A percentile compares a stretch with the other conserved stretches of the same genome.
phyloP scores from a whole-genome alignment of 1,140 invertebrate species.

The Neodiprion lecontei region DNA sequence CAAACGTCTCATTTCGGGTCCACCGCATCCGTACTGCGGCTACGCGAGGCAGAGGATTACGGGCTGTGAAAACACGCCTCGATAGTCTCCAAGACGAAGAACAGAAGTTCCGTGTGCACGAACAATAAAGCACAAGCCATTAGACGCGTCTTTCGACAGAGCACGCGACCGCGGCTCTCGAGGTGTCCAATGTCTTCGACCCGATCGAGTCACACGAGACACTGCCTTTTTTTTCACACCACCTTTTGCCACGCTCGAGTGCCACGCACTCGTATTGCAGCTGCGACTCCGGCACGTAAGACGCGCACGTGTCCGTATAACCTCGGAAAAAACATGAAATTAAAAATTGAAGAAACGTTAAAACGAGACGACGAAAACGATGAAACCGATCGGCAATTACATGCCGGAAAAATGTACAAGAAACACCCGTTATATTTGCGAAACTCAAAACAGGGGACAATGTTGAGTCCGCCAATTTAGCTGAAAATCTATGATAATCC shows the following conservation, averaged over 20 bases:
- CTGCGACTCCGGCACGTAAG: slow-evolving; percentile 39
- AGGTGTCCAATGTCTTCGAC: slow-evolving; percentile 52
- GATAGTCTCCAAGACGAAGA: slow-evolving; percentile 10
- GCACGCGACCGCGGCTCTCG: slow-evolving; percentile 54
- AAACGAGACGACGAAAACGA: background rate
- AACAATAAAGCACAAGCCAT: slow-evolving; percentile 54
- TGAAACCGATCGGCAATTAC: background rate
- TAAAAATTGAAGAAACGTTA: too few relatives aligned
- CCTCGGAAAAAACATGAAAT: too few relatives aligned
- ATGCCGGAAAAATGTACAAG: background rate
- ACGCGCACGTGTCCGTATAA: slow-evolving; percentile 32
- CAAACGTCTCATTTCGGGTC: too few relatives aligned
- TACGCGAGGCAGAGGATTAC: background rate
- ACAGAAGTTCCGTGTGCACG: slow-evolving; percentile 48
- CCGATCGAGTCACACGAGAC: slow-evolving; percentile 55
- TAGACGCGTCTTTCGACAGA: slow-evolving; percentile 47
- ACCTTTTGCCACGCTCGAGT: slow-evolving; percentile 23
- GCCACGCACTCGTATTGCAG: slow-evolving; percentile 36
- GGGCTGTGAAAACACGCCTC: slow-evolving; percentile 18
- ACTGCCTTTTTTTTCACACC: slow-evolving; percentile 36
- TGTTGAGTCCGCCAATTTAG: too few relatives aligned
- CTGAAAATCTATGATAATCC: too few relatives aligned
- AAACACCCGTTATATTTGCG: background rate
- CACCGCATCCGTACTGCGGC: too few relatives aligned
- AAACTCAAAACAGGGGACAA: too few relatives aligned